Evolutionary conservation across 2,113 vertebrate species (phyloP), one percentile per base, ranked within the genome.

Genomic region (Ochotona curzoniae): DNA sequence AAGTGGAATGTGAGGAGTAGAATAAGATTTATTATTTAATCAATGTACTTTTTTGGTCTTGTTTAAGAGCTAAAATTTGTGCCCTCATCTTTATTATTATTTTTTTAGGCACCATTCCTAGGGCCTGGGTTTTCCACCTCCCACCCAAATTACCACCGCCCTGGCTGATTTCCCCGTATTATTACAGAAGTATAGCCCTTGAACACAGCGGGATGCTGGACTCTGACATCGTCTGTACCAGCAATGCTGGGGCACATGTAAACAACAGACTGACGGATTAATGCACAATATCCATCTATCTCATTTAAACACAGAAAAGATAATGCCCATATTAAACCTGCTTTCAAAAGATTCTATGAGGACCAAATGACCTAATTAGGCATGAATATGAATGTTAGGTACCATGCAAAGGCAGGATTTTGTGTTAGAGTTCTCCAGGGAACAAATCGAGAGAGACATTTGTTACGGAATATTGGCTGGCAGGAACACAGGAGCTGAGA

Each of bases 231-330:
- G 38, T 44, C 38, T 44, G 38, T 44, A 44, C 38, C 38, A 44
- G 38, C 38, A 44, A 44, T 44, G 38, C 6, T 44, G 38, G 38
- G 38, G 38, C 38, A 44, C 38, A 44, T 44, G 38, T 44, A 44
- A n/a, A n/a, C n/a, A n/a, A n/a, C n/a, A n/a, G n/a, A n/a, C n/a
- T n/a, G n/a, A n/a, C n/a, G n/a, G n/a, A 79, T 60, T 85, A 79
- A 63, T 26, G 49, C 23, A 71, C 35, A 30, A 30, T n/a, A 26
- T 66, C 93, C 7, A 38, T 60, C 30, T 70, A 30, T 32, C 47
- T 93, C 38, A 26, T 49, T 86, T 47, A 14, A 70, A 94, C 76
- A 81, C 11, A 49, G 30, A 61, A 69, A 73, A 86, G 54, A 81
- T 61, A 67, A 75, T 28, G 54, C 21, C 38, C 28, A 63, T 20